Evolutionary conservation across 2,113 vertebrate genomes (phyloP).

Genomic region (Oophaga pumilio): DNA sequence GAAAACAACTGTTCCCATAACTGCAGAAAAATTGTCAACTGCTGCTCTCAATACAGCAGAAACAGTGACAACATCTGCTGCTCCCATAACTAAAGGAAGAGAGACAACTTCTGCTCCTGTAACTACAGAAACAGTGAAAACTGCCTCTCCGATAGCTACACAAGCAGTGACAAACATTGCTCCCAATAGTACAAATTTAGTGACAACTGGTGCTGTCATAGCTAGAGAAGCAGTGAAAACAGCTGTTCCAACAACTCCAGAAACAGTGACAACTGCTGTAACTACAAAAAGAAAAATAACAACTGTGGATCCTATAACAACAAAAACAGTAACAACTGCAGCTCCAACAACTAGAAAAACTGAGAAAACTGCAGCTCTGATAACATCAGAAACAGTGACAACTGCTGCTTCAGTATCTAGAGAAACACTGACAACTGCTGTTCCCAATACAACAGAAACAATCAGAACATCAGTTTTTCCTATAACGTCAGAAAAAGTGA

Average conservation of each 20-base stretch:
- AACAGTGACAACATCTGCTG: too few species aligned
- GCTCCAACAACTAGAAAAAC: not conserved
- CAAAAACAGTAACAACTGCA: not conserved
- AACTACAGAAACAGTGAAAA: not conserved
- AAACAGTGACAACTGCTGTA: not conserved
- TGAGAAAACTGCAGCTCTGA: not conserved
- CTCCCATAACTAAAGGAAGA: not conserved
- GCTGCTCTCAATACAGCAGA: not conserved
- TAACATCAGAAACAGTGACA: not conserved
- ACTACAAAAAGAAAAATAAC: not conserved
- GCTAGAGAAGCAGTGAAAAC: too few species aligned
- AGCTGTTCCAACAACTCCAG: too few species aligned
- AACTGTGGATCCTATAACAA: not conserved
- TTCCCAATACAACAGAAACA: not conserved
- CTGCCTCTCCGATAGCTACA: not conserved
- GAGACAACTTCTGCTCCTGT: not conserved
- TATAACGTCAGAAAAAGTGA: not conserved
- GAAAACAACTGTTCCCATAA: not conserved
- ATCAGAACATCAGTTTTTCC: not conserved
- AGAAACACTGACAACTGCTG: not conserved
- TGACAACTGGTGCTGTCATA: too few species aligned
- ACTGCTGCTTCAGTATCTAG: not conserved
- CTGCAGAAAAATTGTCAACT: not conserved
- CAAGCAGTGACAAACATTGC: not conserved
- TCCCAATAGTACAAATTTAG: too few species aligned